Conservation (phyloP, 2,888 invertebrate genomes). For the Trichopria drosophilae region DNA sequence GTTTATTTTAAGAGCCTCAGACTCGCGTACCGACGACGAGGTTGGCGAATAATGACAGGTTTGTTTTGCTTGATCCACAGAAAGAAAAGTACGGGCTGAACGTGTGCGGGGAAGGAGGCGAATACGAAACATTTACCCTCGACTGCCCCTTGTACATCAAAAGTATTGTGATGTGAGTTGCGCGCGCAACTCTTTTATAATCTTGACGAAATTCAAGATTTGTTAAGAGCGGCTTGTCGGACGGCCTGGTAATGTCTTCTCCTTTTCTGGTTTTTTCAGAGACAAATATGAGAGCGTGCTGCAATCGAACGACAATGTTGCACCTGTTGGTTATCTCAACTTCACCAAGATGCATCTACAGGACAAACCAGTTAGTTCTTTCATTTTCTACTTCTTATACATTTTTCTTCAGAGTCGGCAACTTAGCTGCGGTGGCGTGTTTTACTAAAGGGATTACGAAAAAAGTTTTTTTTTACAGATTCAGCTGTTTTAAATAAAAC, state of each 20-base stretch:
- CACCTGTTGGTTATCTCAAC: constrained; percentile 92
- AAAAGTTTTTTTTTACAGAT: no score
- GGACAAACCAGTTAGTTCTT: constrained; percentile 63
- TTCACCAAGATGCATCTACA: constrained; percentile 81
- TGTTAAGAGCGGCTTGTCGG: background rate
- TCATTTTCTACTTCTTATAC: no score
- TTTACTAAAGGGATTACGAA: no score
- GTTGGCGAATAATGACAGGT: constrained; percentile 1
- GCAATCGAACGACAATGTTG: constrained; percentile 89
- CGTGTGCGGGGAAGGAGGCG: constrained; percentile 98
- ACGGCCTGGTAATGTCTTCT: no score
- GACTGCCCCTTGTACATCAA: constrained; percentile 96
- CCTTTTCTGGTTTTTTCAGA: constrained; percentile 60
- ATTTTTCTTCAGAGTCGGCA: no score
- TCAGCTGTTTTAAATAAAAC: no score
- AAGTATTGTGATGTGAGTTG: constrained; percentile 83
- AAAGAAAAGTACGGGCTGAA: constrained; percentile 92
- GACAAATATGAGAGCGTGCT: constrained; percentile 84
- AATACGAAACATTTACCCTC: constrained; percentile 96
- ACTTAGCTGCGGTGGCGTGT: no score
- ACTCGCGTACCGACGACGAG: background rate
- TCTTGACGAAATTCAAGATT: no score
- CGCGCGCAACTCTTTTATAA: background rate
- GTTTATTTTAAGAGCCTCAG: constrained; percentile 15
- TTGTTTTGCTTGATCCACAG: constrained; percentile 46